These are phyloP conservation scores for Excalfactoria chinensis DNA, from an alignment of 2,113 vertebrate species.

Conservation along the genomic window DNA sequence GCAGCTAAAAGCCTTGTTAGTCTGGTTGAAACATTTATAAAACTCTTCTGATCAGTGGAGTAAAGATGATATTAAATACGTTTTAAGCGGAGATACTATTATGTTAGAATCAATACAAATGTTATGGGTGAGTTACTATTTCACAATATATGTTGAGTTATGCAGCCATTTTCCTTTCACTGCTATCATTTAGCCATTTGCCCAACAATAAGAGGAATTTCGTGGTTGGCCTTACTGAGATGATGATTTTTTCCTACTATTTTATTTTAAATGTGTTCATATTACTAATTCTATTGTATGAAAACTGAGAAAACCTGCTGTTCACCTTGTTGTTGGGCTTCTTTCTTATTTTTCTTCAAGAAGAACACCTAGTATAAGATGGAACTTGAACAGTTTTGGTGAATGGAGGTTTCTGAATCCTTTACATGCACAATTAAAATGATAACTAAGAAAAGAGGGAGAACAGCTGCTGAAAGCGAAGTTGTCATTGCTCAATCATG, in stretches of 20 bases:
- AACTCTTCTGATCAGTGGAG: not conserved
- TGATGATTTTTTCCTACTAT: not conserved
- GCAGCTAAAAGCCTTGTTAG: constrained; percentile 2
- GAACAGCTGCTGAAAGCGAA: not conserved
- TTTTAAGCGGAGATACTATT: not conserved
- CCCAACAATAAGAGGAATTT: constrained; percentile 20
- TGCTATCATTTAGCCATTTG: not conserved
- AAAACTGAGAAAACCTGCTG: not conserved
- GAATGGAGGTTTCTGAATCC: not conserved
- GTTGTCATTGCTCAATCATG: not conserved
- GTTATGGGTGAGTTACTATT: not conserved
- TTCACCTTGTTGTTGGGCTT: not conserved
- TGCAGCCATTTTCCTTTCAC: not conserved
- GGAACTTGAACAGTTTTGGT: not conserved
- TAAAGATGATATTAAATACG: not conserved
- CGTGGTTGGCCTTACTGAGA: not conserved
- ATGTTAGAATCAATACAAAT: constrained; percentile 46
- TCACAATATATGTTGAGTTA: not conserved
- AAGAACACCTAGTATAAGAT: not conserved
- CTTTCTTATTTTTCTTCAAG: not conserved
- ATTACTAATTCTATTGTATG: not conserved
- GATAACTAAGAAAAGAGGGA: not conserved
- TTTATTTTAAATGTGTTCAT: not conserved
- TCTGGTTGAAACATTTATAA: not conserved
- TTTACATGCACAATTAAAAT: not conserved